Conservation (phyloP, 2,797 vertebrate species). For the Brachyrhaphis roseni region DNA sequence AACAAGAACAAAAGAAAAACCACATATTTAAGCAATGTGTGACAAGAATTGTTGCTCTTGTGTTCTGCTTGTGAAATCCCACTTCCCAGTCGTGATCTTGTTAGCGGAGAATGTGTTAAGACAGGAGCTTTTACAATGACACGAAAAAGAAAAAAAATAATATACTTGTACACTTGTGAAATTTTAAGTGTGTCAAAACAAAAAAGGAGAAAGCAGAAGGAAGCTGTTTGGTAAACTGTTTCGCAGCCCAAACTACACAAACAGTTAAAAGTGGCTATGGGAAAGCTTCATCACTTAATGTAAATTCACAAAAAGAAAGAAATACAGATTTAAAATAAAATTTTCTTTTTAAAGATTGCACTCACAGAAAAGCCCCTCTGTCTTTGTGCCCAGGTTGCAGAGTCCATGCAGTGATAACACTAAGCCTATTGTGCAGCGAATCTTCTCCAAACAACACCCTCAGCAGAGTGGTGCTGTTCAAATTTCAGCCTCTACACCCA, state of each 20-base stretch:
- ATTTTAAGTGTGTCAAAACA: constrained; percentile 39
- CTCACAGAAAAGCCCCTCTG: neutral
- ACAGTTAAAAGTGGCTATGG: neutral
- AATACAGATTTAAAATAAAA: neutral
- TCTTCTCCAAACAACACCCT: constrained; percentile 12
- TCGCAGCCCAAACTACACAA: neutral
- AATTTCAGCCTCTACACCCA: neutral
- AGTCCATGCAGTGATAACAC: constrained; percentile 17
- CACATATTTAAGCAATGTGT: neutral
- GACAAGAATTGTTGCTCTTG: neutral
- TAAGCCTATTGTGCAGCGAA: constrained; percentile 17
- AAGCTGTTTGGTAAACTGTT: neutral
- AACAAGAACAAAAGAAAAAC: neutral
- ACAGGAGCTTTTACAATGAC: neutral
- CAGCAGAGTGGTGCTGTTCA: constrained; percentile 4
- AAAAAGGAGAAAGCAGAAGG: constrained; percentile 32
- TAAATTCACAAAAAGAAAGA: neutral
- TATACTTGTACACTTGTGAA: too few species aligned
- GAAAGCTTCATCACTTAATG: neutral
- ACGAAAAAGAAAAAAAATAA: constrained; percentile 3
- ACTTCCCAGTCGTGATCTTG: neutral
- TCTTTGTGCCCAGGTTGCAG: neutral
- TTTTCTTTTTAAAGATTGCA: neutral
- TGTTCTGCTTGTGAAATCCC: neutral
- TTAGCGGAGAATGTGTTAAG: neutral